A percentile compares a stretch with the other conserved stretches of the same genome.
phyloP scores from a whole-genome alignment of 2,113 vertebrate species.

The Oryzias curvinotus region DNA sequence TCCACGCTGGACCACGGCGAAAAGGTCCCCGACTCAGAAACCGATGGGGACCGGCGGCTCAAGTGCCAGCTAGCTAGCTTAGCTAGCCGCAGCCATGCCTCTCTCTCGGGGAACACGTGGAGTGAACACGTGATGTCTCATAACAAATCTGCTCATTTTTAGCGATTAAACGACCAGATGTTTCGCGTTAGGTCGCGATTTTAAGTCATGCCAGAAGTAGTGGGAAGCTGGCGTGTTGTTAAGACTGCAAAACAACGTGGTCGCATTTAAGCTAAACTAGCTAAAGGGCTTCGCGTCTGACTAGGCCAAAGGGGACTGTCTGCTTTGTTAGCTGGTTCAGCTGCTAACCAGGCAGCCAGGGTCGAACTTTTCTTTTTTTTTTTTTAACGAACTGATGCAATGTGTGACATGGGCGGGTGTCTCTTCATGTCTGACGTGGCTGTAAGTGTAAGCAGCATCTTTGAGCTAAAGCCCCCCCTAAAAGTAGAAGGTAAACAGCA shows the following conservation, averaged over 20 bases:
- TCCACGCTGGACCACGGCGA: accelerated
- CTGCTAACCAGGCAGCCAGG: conserved; percentile 8
- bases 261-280: conserved; percentile 46
- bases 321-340: conserved; percentile 62
- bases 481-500: conserved; percentile 4
- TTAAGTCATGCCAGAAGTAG: accelerated
- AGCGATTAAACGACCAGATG: conserved; percentile 12
- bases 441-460: no score
- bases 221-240: neutral
- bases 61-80: conserved; percentile 3
- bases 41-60: neutral
- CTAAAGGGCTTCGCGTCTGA: conserved; percentile 31
- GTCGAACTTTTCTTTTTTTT: conserved; percentile 2
- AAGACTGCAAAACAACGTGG: neutral
- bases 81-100: conserved; percentile 49
- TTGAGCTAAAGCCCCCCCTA: conserved; percentile 1
- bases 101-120: conserved; percentile 76
- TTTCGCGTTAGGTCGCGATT: neutral
- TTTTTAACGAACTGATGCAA: conserved; percentile 6
- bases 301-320: conserved; percentile 52
- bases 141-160: conserved; percentile 58
- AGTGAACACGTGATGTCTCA: conserved; percentile 76
- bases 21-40: accelerated
- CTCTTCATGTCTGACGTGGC: neutral
- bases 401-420: conserved; percentile 13